Conservation (phyloP, 2,113 vertebrate species). For the Zosterops borbonicus region DNA sequence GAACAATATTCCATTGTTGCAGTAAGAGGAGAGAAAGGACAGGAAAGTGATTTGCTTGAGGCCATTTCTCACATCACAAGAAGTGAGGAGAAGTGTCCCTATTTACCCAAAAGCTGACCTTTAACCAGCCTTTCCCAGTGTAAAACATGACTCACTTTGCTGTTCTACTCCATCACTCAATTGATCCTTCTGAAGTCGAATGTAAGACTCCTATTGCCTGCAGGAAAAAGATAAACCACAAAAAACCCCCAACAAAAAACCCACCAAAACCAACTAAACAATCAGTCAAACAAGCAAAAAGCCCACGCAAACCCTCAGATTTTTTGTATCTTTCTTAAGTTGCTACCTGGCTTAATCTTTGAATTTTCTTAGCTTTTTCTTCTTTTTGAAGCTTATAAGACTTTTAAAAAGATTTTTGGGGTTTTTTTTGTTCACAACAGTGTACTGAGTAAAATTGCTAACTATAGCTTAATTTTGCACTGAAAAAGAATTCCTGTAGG, state of each 20-base stretch:
- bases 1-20: neutral
- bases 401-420: neutral
- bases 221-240: neutral
- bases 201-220: neutral
- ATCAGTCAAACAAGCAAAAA: neutral
- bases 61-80: neutral
- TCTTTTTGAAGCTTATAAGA: neutral
- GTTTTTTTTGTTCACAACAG: neutral
- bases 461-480: neutral
- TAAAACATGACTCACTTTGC: neutral
- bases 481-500: neutral
- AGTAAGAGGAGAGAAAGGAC: neutral
- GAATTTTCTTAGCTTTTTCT: neutral
- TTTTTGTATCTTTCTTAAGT: neutral
- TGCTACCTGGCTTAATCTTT: neutral
- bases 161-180: neutral
- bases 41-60: neutral
- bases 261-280: neutral
- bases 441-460: neutral
- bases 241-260: neutral
- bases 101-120: neutral
- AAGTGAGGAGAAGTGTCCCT: neutral
- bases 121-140: neutral
- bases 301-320: accelerated
- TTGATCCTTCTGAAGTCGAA: neutral